Conservation (phyloP, 1,140 invertebrate species). For the Ptiloglossa arizonensis region DNA sequence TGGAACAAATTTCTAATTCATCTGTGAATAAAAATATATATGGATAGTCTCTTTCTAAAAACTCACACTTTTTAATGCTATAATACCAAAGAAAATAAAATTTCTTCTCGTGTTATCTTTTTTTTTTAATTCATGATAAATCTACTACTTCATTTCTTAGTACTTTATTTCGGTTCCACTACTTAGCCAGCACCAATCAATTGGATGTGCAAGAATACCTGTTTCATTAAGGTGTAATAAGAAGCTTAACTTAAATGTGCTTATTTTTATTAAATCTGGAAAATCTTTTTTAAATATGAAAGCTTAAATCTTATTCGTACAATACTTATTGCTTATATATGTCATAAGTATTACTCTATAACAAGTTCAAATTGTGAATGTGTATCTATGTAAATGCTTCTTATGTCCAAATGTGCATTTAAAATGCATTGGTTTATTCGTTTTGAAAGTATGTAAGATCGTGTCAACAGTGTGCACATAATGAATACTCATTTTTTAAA, state of each 20-base stretch:
- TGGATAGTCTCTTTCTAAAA: background rate
- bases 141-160: background rate
- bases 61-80: background rate
- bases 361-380: too few relatives aligned
- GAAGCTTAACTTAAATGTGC: background rate
- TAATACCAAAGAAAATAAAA: background rate
- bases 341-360: too few relatives aligned
- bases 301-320: background rate
- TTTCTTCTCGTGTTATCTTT: background rate
- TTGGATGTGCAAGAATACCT: too few relatives aligned
- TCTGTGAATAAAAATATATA: background rate
- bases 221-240: background rate
- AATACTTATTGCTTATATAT: background rate
- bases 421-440: background rate
- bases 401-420: too few relatives aligned
- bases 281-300: background rate
- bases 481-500: background rate
- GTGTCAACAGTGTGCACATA: constrained; percentile 10
- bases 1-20: constrained; percentile 6
- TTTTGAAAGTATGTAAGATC: background rate
- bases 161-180: background rate
- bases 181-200: too few relatives aligned
- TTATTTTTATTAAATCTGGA: background rate
- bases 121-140: background rate
- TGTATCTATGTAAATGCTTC: too few relatives aligned